Evolutionary conservation across 2,888 invertebrate species (phyloP).

Genomic region (Sinelater perroti): DNA sequence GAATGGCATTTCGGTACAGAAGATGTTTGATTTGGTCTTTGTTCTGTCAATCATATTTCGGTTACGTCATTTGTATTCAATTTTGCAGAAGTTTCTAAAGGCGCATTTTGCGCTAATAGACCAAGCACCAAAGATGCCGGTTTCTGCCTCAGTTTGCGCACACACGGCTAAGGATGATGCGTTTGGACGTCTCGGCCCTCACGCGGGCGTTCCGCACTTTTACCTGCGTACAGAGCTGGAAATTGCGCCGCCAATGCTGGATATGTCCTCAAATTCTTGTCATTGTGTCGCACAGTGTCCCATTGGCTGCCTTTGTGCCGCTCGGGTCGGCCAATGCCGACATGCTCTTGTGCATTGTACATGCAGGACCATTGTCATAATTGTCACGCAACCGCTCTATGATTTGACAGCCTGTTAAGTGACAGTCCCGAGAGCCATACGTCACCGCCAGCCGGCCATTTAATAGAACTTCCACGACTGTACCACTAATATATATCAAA

Average conservation of each 20-base stretch:
- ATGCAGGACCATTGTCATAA: constrained; percentile 52
- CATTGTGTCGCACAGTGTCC: constrained; percentile 45
- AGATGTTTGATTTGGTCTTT: constrained; percentile 44
- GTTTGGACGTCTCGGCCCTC: constrained; percentile 16
- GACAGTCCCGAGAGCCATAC: too few relatives aligned
- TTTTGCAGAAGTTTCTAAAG: constrained; percentile 44
- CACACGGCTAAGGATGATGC: constrained; percentile 15
- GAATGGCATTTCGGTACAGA: constrained; percentile 43
- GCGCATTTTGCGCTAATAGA: constrained; percentile 25
- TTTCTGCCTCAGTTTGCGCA: constrained; percentile 24
- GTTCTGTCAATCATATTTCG: constrained; percentile 56
- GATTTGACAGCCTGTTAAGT: constrained; percentile 32
- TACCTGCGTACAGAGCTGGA: constrained; percentile 17
- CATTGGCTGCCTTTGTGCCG: constrained; percentile 57
- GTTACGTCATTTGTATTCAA: constrained; percentile 49
- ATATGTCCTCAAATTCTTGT: constrained; percentile 42
- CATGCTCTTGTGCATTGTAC: constrained; percentile 51
- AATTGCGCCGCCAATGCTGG: constrained; percentile 13
- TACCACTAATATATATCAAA: too few relatives aligned
- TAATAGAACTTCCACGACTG: too few relatives aligned
- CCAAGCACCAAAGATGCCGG: constrained; percentile 20
- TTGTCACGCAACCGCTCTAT: constrained; percentile 51
- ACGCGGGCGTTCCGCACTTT: background rate
- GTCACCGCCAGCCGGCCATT: too few relatives aligned
- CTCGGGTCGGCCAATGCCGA: constrained; percentile 52